Conservation (phyloP, 1,140 invertebrate species). For the Asbolus verrucosus region DNA sequence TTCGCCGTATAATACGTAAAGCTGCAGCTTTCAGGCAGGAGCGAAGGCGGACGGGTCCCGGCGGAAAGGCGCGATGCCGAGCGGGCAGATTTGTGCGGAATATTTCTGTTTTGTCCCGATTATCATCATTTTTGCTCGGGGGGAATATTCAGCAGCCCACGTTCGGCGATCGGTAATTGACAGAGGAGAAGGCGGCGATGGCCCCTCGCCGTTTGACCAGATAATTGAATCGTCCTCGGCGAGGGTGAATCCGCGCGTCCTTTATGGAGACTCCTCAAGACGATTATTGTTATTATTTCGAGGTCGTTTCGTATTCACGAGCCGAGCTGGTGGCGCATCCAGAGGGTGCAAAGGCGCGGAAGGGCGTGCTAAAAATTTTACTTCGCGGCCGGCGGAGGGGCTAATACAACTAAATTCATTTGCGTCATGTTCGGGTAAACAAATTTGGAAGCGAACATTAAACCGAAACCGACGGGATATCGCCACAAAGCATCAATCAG, state of each 20-base stretch:
- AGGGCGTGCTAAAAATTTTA: conserved; percentile 21
- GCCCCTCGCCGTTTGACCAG: conserved; percentile 16
- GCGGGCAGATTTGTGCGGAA: background rate
- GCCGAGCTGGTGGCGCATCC: background rate
- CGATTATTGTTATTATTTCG: conserved; percentile 27
- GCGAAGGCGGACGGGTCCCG: background rate
- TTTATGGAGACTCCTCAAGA: conserved; percentile 9
- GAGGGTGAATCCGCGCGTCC: background rate
- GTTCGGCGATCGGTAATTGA: too few species aligned
- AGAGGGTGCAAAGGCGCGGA: background rate
- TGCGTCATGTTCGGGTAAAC: conserved; percentile 9
- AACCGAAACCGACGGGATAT: too few species aligned
- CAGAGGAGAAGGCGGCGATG: conserved; percentile 1
- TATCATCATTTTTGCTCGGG: too few species aligned
- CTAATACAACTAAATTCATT: background rate
- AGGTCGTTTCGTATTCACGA: conserved; percentile 15
- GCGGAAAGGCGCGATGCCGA: conserved; percentile 31
- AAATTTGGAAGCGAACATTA: background rate
- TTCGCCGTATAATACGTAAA: conserved; percentile 24
- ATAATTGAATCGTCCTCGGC: conserved; percentile 23
- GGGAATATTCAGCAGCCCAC: too few species aligned
- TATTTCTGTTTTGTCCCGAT: conserved; percentile 13
- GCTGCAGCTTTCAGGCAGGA: conserved; percentile 16
- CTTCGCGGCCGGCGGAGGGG: background rate
- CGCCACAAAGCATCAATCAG: too few species aligned